Base-by-base conservation (phyloP, 2,888 invertebrate genomes). In the Chymomyza fuscimana region DNA sequence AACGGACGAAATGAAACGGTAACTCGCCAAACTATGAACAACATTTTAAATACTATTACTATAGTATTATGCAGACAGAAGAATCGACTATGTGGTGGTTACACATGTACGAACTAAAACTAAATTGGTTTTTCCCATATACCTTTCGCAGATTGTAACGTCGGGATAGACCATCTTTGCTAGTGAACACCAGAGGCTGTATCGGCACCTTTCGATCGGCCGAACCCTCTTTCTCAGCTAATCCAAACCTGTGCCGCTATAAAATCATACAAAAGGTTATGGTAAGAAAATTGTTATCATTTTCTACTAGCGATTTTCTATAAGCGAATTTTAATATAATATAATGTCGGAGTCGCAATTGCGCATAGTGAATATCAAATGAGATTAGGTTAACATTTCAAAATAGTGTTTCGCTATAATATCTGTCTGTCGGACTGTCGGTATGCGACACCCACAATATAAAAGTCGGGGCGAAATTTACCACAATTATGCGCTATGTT, bases 111-210 rank as follows among this genome's bases (percentile, higher is more conserved):
- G 3, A 10, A 9, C 5, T 12, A 5, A 5, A 1, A 15, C 10
- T 0, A 10, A 12, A 10, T n/a, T 58, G 16, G 6, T 36, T 19
- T 16, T 19, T 2, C 5, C 9, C 52, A 52, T 29, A 32, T 69
- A 98, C 97, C 94, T 99, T 99, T 85, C 99, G 93, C 67, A 98
- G 93, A 92, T 99, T 99, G 90, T 98, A 99, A 91, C 98, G 94
- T 66, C 96, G 96, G 3, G 96, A 95, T 74, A 95, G 95, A 0
- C 98, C 98, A 88, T 98, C 98, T 91, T 97, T 97, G 6, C 96
- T 96, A 56, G 95, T 95, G 91, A 98, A 99, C 1, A 97, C 96
- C 19, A 98, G 92, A 0, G 99, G 99, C 85, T 99, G 99, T 2
- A 97, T 94, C 0, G 99, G 99, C 1, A 99, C 99, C 92, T 99